Base-by-base conservation (phyloP, 2,113 vertebrate species). In the Anthoscopus minutus region DNA sequence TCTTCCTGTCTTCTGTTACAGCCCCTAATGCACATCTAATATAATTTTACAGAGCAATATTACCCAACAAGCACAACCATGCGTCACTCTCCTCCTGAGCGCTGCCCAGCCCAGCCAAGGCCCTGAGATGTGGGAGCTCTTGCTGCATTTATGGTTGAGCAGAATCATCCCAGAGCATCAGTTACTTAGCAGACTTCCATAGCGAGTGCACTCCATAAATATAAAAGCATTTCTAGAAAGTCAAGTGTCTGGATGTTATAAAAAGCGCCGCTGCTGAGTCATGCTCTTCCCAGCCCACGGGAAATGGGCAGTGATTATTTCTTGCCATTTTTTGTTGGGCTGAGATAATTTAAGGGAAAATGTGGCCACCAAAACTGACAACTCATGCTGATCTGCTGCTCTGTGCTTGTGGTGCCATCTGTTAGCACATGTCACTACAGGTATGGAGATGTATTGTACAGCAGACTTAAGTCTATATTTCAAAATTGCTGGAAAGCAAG, bases 401-500 rank as follows among this genome's bases (percentile, higher is more conserved):
- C 86, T 6, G 19, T 3, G 67, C 61, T 86, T 9, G 1, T 15
- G 35, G 89, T 88, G 72, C 97, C 95, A 96, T 96, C 95, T 97
- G 95, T 96, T 97, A 96, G 92, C 93, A 93, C 96, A 84, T 96
- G 95, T 92, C 94, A 93, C 92, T 65, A 15, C 72, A 94, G 92
- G 84, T 96, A 93, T 93, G 97, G 96, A 96, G 87, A 96, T 91
- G 79, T 92, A 96, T 81, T 83, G 88, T 92, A 91, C 44, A 92
- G 90, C 88, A 92, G 86, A 67, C 92, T 88, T 90, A 96, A 88
- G 93, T 92, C 90, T 94, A 76, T 96, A 92, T 96, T 94, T 97
- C 94, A 94, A 94, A 96, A 95, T 94, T 96, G 93, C 95, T 97
- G 81, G 93, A 86, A 96, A 96, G 87, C 89, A 93, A 96, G 89